phyloP scores from a whole-genome alignment of 2,888 invertebrate species.

The Drosophila phalerata region DNA sequence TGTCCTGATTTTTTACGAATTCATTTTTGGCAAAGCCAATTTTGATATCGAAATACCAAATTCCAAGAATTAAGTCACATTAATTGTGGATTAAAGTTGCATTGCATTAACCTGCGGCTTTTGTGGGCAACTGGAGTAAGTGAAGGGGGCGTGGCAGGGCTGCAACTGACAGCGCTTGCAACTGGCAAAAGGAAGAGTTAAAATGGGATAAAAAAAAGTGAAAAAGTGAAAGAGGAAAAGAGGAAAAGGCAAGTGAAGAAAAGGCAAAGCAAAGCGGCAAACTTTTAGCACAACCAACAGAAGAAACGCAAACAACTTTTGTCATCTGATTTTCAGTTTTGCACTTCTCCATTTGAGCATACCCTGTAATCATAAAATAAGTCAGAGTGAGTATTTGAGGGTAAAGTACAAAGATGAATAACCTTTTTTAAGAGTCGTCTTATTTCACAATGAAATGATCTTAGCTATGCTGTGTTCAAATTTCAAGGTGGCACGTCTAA shows the following conservation, averaged over 20 bases:
- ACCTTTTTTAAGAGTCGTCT: too few species aligned
- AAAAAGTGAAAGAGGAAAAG: not conserved
- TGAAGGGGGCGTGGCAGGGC: constrained; percentile 22
- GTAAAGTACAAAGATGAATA: too few species aligned
- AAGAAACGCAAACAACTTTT: constrained; percentile 71
- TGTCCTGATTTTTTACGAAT: too few species aligned
- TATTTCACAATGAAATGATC: too few species aligned
- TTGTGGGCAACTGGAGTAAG: constrained; percentile 9
- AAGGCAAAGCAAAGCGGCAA: constrained; percentile 45
- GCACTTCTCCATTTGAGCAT: constrained; percentile 49
- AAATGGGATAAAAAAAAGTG: not conserved
- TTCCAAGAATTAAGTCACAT: not conserved
- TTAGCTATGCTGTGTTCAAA: too few species aligned
- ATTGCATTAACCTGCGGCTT: constrained; percentile 14
- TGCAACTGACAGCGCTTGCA: constrained; percentile 37
- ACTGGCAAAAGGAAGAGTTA: constrained; percentile 9
- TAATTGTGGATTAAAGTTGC: constrained; percentile 28
- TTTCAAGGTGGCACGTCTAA: too few species aligned
- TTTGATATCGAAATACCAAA: not conserved
- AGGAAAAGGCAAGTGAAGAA: not conserved
- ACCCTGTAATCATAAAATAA: constrained; percentile 9
- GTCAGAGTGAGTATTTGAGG: not conserved
- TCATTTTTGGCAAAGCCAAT: too few species aligned
- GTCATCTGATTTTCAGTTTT: constrained; percentile 68
- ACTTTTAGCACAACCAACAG: constrained; percentile 63